A percentile compares a stretch with the other conserved stretches of the same genome.
Evolutionary conservation across 1,140 invertebrate species (phyloP).

Genomic region (Lucilia sericata): DNA sequence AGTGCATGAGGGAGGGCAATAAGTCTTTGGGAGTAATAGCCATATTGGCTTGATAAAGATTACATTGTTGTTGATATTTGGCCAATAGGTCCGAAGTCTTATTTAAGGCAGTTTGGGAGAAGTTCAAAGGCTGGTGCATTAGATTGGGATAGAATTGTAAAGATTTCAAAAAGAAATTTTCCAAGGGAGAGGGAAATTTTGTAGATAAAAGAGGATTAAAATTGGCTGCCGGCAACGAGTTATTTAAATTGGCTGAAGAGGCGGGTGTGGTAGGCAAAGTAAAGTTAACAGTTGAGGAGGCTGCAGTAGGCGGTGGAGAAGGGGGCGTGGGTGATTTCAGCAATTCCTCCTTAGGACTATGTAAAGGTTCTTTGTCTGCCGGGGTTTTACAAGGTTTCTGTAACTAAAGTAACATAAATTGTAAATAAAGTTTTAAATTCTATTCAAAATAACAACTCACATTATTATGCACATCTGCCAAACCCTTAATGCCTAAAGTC

Average conservation of each 20-base stretch:
- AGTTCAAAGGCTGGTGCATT: conserved; percentile 64
- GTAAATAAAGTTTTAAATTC: too few species aligned
- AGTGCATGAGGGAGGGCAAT: neutral
- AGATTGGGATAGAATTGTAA: conserved; percentile 65
- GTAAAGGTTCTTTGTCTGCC: neutral
- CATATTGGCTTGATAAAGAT: conserved; percentile 58
- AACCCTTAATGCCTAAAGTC: conserved; percentile 85
- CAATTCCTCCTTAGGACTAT: conserved; percentile 31
- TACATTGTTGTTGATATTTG: conserved; percentile 66
- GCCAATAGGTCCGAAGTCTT: conserved; percentile 63
- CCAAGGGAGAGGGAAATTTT: conserved; percentile 60
- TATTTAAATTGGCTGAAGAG: neutral
- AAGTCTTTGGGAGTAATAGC: conserved; percentile 49
- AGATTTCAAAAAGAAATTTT: conserved; percentile 65
- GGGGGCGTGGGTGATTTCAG: conserved; percentile 42
- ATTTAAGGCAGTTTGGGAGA: conserved; percentile 64
- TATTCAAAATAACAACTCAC: conserved; percentile 70
- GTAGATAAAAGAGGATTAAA: conserved; percentile 50
- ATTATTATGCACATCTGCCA: conserved; percentile 81
- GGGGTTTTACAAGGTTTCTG: conserved; percentile 47
- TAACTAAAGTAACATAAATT: conserved; percentile 34
- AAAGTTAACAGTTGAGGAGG: neutral
- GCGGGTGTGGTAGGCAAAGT: neutral
- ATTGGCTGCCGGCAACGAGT: neutral
- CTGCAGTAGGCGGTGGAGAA: conserved; percentile 34